Conservation (phyloP, 92 coral and sea anemone species). For the Isaurus tuberculatus region DNA sequence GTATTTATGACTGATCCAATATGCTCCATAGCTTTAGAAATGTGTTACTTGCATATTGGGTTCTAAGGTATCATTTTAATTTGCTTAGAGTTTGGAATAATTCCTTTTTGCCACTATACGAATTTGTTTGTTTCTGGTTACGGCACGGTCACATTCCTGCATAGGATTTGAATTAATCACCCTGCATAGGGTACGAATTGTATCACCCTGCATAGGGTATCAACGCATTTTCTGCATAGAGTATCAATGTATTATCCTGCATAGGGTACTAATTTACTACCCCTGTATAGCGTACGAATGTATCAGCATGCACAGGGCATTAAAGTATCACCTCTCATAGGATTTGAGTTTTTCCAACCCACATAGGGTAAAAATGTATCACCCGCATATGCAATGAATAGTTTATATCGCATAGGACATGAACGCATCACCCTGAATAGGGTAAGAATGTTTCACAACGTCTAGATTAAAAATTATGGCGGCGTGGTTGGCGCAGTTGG, state of each 20-base stretch:
- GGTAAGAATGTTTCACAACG: neutral
- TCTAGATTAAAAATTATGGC: neutral
- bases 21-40: slow-evolving; percentile 3
- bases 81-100: slow-evolving; percentile 1
- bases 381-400: neutral
- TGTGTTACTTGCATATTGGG: neutral
- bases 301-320: neutral
- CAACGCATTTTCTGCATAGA: neutral
- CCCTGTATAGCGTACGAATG: neutral
- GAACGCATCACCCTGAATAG: neutral
- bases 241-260: neutral
- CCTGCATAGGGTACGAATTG: slow-evolving; percentile 1
- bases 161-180: neutral
- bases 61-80: neutral
- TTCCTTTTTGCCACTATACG: neutral
- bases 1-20: neutral
- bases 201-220: neutral
- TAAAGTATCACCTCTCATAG: neutral
- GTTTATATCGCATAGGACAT: neutral
- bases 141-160: neutral
- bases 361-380: neutral
- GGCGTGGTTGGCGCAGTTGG: no score
- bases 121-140: neutral
- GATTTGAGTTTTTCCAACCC: neutral
- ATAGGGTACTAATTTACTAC: neutral